Base-by-base conservation (phyloP, 2,888 invertebrate species). In the Pheosia tremula region DNA sequence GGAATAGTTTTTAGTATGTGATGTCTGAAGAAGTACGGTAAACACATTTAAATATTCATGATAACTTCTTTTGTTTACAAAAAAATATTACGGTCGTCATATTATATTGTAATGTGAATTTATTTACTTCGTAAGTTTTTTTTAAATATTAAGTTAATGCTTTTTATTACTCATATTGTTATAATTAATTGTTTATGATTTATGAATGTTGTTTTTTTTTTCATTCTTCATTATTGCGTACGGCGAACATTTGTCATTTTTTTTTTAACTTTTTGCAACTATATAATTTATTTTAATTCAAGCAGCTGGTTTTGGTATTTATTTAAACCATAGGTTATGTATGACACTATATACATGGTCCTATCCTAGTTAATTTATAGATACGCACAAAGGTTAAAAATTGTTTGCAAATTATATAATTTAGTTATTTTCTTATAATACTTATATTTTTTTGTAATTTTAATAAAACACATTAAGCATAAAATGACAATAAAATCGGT, bases 341-440 rank as follows among this genome's bases (percentile, higher is more conserved):
- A 69, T 65, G 66, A 59, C 66, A 59, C 61, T 4, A 63, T 65
- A 66, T 66, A 68, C 57, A 66, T 61, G 66, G 71, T 75, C 80
- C 81, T 84, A 79, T 76, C 80, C 69, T 83, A 77, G 69, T 74
- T 81, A 66, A 64, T 57, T 63, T 57, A 9, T 9, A 9, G 1
- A 8, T 41, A 41, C 41, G 2, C 5, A 9, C 10, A 9, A 43
- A 3, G 43, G 43, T 43, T 43, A 8, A 43, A 43, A 43, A 7
- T 64, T 11, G 54, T 65, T 74, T 75, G 75, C 75, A 62, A 64
- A 61, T 1, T 24, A 24, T 67, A 41, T 56, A 59, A 67, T 71
- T 57, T 50, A n/a, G 56, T 67, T 56, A 38, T 55, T 68, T 56
- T 47, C 56, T 61, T 56, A 63, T 45, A 24, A 50, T 7, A 57